Percentiles rank a stretch among this genome's conserved stretches.
These are phyloP conservation scores for Hydrolagus affinis DNA, from an alignment of 2,113 vertebrate species.

Conservation along the genomic window DNA sequence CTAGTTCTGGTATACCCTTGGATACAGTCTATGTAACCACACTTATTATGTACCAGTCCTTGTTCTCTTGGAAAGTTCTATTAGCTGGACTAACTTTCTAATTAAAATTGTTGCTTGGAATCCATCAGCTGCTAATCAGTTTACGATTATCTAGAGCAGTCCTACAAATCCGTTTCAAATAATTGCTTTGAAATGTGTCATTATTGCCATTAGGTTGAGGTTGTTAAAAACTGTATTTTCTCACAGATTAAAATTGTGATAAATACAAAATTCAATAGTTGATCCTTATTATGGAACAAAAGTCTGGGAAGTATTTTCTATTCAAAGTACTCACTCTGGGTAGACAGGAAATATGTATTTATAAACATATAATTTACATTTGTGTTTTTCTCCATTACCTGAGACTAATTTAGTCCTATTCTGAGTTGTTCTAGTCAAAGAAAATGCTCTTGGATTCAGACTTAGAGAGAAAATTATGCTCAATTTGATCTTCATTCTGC, in stretches of 20 bases:
- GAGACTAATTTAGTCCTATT: too few relatives aligned
- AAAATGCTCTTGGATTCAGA: too few relatives aligned
- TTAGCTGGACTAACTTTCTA: neutral
- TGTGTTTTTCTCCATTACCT: too few relatives aligned
- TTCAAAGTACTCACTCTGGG: too few relatives aligned
- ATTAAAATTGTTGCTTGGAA: neutral
- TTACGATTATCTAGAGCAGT: neutral
- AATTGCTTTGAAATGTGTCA: neutral
- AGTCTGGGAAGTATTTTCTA: too few relatives aligned
- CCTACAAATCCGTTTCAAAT: neutral
- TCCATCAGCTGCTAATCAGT: constrained; percentile 8
- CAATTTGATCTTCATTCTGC: too few relatives aligned
- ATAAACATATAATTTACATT: too few relatives aligned
- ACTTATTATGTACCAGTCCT: neutral
- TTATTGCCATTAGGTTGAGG: neutral
- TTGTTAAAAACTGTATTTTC: neutral
- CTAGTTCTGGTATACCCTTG: neutral
- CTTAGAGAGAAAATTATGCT: too few relatives aligned
- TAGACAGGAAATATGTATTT: too few relatives aligned
- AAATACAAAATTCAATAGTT: constrained; percentile 2
- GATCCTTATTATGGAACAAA: too few relatives aligned
- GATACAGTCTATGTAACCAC: neutral
- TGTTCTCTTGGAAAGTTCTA: neutral
- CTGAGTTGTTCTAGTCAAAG: too few relatives aligned
- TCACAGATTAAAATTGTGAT: neutral